Base-by-base conservation (phyloP, 2,113 vertebrate species). In the Hylia prasina region DNA sequence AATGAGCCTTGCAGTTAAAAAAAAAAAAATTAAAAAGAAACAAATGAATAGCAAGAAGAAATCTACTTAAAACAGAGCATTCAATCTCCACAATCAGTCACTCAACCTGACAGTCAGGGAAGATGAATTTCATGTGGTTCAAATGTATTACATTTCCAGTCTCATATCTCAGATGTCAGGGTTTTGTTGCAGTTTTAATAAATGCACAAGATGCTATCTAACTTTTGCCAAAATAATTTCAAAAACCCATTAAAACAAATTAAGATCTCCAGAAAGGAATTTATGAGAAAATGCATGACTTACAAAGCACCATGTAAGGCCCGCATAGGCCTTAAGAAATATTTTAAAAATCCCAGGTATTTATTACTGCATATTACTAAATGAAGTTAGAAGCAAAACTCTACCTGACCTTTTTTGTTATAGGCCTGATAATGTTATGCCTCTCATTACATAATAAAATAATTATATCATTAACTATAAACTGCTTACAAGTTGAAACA, bases 331-430 rank as follows among this genome's bases (percentile, higher is more conserved):
- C 94, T 94, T 79, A 68, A 65, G 64, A 87, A 58, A 65, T 40
- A 57, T 50, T 4, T 16, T 27, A 9, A 42, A 37, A 89, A 33
- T 23, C 5, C 22, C 10, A 17, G 28, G 16, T 53, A 95, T 72
- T 95, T 93, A 93, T 83, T 95, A 86, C 57, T 68, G 85, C 35
- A 28, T 61, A 96, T 87, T 82, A 95, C 89, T 95, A 82, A 95
- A 44, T 73, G 86, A 95, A 14, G 56, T 70, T 45, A 77, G 58
- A 96, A 76, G 47, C 6, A 76, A 90, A 90, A 80, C 53, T 76
- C 68, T 73, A 86, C 23, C 68, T 88, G 82, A 89, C 24, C 35
- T 76, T 61, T 44, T 95, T 95, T 89, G 42, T 82, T 94, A 91
- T 24, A 88, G 63, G 45, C 73, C 45, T 80, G 27, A 54, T 51